Evolutionary conservation across 2,888 invertebrate genomes (phyloP).

Genomic region (Scotopteryx bipunctaria): DNA sequence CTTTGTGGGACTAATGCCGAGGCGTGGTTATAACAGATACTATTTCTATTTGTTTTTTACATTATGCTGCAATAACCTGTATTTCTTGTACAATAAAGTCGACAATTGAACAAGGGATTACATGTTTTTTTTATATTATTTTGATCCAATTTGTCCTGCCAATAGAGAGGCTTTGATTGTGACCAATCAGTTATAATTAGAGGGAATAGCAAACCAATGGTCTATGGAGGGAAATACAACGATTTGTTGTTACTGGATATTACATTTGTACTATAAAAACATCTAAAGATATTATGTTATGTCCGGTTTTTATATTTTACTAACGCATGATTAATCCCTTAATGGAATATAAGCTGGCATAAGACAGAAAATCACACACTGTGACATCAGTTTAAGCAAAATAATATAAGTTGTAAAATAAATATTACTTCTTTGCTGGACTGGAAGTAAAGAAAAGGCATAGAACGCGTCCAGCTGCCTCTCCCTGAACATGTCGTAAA

Average conservation of each 20-base stretch:
- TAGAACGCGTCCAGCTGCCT: too few relatives aligned
- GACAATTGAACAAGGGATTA: constrained; percentile 22
- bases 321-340: too few relatives aligned
- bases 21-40: constrained; percentile 13
- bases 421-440: too few relatives aligned
- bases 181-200: constrained; percentile 27
- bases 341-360: too few relatives aligned
- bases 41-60: constrained; percentile 14
- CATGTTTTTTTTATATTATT: constrained; percentile 29
- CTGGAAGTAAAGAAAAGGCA: too few relatives aligned
- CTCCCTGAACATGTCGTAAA: too few relatives aligned
- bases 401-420: too few relatives aligned
- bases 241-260: background rate
- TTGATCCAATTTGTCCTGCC: constrained; percentile 33
- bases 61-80: constrained; percentile 34
- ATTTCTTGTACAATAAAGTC: constrained; percentile 36
- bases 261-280: too few relatives aligned
- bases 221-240: background rate
- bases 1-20: background rate
- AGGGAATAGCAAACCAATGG: constrained; percentile 17
- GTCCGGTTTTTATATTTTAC: too few relatives aligned
- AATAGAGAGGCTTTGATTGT: constrained; percentile 23
- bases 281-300: too few relatives aligned
- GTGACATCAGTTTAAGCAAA: too few relatives aligned
- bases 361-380: too few relatives aligned